Conservation (phyloP, 2,797 vertebrate genomes). For the Falco peregrinus region DNA sequence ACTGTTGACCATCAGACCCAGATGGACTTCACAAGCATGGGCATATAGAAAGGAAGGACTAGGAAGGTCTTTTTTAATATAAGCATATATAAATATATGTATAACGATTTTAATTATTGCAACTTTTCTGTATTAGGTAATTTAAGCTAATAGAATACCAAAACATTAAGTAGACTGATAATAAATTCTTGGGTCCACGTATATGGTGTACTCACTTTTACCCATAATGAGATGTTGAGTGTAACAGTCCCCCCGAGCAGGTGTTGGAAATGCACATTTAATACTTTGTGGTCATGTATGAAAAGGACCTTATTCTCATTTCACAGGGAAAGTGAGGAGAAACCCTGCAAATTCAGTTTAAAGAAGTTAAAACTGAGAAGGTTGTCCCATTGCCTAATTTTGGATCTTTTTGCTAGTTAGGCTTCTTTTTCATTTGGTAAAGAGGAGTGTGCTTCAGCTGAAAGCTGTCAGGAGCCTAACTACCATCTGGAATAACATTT, state of each 20-base stretch:
- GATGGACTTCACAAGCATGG: accelerated
- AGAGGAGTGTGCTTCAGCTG: neutral
- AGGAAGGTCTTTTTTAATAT: neutral
- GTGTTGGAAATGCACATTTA: neutral
- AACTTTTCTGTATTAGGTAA: neutral
- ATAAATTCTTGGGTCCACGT: neutral
- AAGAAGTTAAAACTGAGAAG: neutral
- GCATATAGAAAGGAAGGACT: neutral
- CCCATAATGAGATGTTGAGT: neutral
- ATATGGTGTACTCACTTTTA: neutral
- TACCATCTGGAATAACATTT: neutral
- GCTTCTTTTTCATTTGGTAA: neutral
- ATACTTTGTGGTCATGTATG: neutral
- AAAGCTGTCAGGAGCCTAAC: neutral
- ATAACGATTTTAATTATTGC: neutral
- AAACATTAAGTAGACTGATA: neutral
- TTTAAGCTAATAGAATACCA: neutral
- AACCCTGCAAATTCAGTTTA: neutral
- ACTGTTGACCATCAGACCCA: accelerated
- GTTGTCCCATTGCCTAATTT: neutral
- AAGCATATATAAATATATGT: neutral
- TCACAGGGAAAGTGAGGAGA: neutral
- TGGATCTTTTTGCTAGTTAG: neutral
- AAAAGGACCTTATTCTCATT: neutral
- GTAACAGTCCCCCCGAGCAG: neutral